Evolutionary conservation across 2,888 invertebrate genomes (phyloP).

Genomic region (Xestia xanthographa): DNA sequence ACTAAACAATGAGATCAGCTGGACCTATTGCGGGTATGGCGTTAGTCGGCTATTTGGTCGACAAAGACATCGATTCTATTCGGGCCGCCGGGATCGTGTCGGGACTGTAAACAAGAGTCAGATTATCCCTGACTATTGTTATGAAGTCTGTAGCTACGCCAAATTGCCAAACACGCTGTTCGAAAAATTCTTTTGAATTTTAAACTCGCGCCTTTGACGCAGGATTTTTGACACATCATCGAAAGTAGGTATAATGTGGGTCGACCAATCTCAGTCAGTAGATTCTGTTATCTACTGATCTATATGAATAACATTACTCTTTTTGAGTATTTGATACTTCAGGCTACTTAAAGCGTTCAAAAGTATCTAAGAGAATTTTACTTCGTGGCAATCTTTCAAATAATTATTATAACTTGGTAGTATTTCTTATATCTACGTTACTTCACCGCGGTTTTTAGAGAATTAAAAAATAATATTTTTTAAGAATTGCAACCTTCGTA

Average conservation of each 20-base stretch:
- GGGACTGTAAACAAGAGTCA: slow-evolving; percentile 65
- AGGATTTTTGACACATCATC: slow-evolving; percentile 19
- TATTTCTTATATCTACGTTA: too few species aligned
- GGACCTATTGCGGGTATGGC: slow-evolving; percentile 73
- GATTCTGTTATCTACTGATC: neutral
- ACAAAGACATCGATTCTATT: slow-evolving; percentile 80
- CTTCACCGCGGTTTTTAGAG: too few species aligned
- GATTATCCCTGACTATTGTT: slow-evolving; percentile 63
- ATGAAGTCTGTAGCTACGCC: slow-evolving; percentile 50
- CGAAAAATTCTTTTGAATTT: slow-evolving; percentile 17
- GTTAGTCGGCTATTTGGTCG: slow-evolving; percentile 72
- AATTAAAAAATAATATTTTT: too few species aligned
- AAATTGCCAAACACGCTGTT: slow-evolving; percentile 14
- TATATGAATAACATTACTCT: neutral
- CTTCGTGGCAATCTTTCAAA: too few species aligned
- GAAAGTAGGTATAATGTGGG: slow-evolving; percentile 19
- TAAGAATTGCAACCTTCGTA: too few species aligned
- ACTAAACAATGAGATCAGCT: slow-evolving; percentile 90
- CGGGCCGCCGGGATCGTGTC: slow-evolving; percentile 56
- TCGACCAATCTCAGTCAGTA: neutral
- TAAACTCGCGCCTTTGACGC: slow-evolving; percentile 11
- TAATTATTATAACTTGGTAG: too few species aligned
- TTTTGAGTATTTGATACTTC: neutral
- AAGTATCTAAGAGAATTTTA: slow-evolving; percentile 1
- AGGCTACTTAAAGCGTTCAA: neutral